phyloP scores from a whole-genome alignment of 2,888 invertebrate species.

The Amphiduros pacificus region DNA sequence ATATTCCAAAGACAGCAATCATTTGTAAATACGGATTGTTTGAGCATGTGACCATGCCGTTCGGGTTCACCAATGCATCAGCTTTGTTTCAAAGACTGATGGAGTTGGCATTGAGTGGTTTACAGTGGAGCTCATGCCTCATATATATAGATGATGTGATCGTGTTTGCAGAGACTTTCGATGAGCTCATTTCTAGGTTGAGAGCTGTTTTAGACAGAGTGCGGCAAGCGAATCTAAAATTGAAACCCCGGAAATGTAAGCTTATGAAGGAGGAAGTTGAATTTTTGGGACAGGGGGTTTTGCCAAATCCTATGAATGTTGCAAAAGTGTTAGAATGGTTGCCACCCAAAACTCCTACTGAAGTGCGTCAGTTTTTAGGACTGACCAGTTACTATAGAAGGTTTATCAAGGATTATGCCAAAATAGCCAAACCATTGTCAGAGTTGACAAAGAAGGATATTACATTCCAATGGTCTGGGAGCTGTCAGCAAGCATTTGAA shows the following conservation, averaged over 20 bases:
- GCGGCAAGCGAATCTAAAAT: slow-evolving; percentile 17
- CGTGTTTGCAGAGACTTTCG: slow-evolving; percentile 19
- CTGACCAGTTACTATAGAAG: slow-evolving; percentile 30
- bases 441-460: slow-evolving; percentile 55
- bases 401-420: slow-evolving; percentile 27
- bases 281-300: slow-evolving; percentile 10
- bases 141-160: slow-evolving; percentile 29
- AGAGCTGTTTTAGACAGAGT: slow-evolving; percentile 23
- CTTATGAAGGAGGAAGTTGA: slow-evolving; percentile 1
- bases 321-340: slow-evolving; percentile 22
- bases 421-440: slow-evolving; percentile 22
- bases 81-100: slow-evolving; percentile 3
- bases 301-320: slow-evolving; percentile 1
- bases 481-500: slow-evolving; percentile 16
- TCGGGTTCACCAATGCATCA: slow-evolving; percentile 4
- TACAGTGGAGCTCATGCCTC: slow-evolving; percentile 1
- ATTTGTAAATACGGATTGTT: slow-evolving; percentile 3
- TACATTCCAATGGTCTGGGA: slow-evolving; percentile 2
- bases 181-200: slow-evolving; percentile 21
- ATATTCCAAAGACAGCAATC: slow-evolving; percentile 15
- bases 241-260: slow-evolving; percentile 24
- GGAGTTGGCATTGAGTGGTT: slow-evolving; percentile 1
- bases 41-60: slow-evolving; percentile 2
- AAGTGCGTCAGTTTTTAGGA: slow-evolving; percentile 31
- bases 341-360: slow-evolving; percentile 22